Base-by-base conservation (phyloP, 2,113 vertebrate species). In the Erinaceus europaeus region DNA sequence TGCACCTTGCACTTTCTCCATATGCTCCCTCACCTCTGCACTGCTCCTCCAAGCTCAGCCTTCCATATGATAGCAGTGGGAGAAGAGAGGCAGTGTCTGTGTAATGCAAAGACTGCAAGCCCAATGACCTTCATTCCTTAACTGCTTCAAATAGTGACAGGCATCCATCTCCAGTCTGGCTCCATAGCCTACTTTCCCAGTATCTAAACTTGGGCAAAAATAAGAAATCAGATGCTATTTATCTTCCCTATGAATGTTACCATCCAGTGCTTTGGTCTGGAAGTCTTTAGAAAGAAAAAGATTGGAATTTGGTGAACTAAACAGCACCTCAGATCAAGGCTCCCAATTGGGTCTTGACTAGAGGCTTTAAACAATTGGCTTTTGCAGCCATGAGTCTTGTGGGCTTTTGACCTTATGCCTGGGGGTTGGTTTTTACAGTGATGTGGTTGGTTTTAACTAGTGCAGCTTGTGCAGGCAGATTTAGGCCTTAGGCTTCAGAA, bases 401-500 rank as follows among this genome's bases (percentile, higher is more conserved):
- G 18, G 12, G 17, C 9, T 4, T 88, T 73, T 71, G 72, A 82
- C 90, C 42, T 52, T 78, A 71, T 4, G 38, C 32, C 29, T 12
- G 10, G 7, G 44, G 42, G 10, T 55, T 67, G 36, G 23, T 61
- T 80, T 42, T 55, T 84, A 50, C 20, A 80, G 50, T 29, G 40
- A 20, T 67, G 17, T 36, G 59, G 12, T 50, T 90, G 27, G 38
- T 90, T 82, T 76, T 79, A 78, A 92, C 80, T 27, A 65, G 20
- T 2, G 4, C 71, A 59, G 34, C 17, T 27, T 46, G 18, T 18
- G 55, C 55, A 82, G 81, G 36, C 53, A 36, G 21, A 75, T 84
- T 23, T 17, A 9, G 23, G 25, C 25, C 27, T 53, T 11, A 23
- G 36, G 62, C 53, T 83, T 92, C 74, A 76, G 72, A 89, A 79